Conservation (phyloP, 30 jellyfish, hydroid and myxozoan genomes). For the Chrysaora quinquecirrha region DNA sequence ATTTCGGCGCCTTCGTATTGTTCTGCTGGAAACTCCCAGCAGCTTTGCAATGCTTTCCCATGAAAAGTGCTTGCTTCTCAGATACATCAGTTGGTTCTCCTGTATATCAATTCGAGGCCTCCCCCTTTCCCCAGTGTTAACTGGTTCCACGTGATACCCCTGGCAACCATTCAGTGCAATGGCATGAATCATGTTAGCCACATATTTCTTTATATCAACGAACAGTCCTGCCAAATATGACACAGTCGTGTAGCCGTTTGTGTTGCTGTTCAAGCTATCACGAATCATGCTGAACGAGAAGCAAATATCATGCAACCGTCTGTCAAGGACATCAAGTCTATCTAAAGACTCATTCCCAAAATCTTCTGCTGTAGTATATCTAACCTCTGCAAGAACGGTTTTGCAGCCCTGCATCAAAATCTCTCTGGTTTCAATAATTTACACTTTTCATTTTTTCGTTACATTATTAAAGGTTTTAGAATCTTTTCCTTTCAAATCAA, state of each 20-base stretch:
- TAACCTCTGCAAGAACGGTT: not conserved
- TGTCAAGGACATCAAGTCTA: not conserved
- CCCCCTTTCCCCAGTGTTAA: not conserved
- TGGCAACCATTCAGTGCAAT: not conserved
- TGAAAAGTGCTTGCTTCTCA: slow-evolving; percentile 11
- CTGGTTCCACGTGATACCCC: not conserved
- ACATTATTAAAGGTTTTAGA: too few species aligned
- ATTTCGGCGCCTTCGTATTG: not conserved
- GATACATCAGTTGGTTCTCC: not conserved
- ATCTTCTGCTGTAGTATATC: not conserved
- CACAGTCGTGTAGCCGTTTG: not conserved
- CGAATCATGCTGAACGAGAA: not conserved
- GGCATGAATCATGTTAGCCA: not conserved
- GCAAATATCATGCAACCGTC: not conserved
- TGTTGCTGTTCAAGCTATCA: not conserved
- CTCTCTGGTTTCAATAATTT: too few species aligned
- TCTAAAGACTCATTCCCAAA: not conserved
- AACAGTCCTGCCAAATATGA: not conserved
- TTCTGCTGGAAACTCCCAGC: slow-evolving; percentile 21
- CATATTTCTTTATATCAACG: not conserved
- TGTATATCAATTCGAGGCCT: not conserved
- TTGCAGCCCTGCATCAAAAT: not conserved
- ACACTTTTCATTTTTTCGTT: too few species aligned
- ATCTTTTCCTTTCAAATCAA: too few species aligned
- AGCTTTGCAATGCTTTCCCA: slow-evolving; percentile 33